Percentiles rank a stretch among this genome's conserved stretches.
Evolutionary conservation across 2,113 vertebrate species (phyloP).

Genomic region (Peromyscus maniculatus): DNA sequence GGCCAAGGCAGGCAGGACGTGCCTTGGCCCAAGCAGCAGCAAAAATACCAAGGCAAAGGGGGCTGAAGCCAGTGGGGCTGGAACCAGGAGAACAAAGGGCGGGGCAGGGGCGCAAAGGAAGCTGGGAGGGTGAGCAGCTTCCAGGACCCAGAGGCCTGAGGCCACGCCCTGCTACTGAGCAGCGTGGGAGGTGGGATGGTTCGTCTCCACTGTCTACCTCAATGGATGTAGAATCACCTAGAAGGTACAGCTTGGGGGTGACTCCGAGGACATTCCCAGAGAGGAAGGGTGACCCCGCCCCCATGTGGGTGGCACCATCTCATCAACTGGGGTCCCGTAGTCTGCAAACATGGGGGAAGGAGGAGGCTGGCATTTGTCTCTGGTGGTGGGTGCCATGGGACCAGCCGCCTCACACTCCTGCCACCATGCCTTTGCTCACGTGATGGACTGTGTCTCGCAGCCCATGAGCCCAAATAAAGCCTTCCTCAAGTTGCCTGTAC

Average conservation of each 20-base stretch:
- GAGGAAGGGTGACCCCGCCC: neutral
- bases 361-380: neutral
- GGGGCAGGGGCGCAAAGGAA: neutral
- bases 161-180: neutral
- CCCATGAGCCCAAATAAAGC: neutral
- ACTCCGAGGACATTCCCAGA: neutral
- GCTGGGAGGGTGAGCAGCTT: neutral
- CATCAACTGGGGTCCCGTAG: neutral
- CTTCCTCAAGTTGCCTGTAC: neutral
- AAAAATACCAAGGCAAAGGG: accelerated
- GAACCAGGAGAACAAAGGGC: neutral
- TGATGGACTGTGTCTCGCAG: neutral
- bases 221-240: neutral
- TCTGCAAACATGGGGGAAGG: neutral
- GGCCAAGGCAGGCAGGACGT: too few species aligned
- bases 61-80: accelerated
- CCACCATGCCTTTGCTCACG: neutral
- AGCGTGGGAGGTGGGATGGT: too few species aligned
- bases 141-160: neutral
- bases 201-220: neutral
- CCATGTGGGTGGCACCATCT: neutral
- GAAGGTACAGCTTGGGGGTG: neutral
- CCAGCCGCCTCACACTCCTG: neutral
- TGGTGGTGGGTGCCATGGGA: neutral
- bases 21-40: neutral